phyloP scores from a whole-genome alignment of 2,113 vertebrate species.

The Anthoscopus minutus region DNA sequence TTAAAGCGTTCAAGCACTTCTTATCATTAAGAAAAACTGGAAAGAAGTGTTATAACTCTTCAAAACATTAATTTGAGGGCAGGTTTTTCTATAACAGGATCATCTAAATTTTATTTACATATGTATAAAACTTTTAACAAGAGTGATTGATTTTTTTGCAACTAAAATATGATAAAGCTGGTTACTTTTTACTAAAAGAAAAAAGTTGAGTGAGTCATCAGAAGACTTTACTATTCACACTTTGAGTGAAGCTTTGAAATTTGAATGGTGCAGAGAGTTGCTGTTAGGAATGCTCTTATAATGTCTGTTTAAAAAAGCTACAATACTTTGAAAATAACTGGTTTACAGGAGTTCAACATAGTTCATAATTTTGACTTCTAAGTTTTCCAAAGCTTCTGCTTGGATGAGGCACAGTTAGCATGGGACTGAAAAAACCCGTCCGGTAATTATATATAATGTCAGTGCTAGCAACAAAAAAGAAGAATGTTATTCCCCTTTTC shows the following conservation, averaged over 20 bases:
- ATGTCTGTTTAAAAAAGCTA: not conserved
- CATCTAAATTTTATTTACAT: not conserved
- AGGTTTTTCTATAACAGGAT: not conserved
- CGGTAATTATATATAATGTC: not conserved
- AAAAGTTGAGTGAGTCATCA: not conserved
- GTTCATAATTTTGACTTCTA: not conserved
- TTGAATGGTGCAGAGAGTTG: not conserved
- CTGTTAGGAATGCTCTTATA: not conserved
- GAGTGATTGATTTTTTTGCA: not conserved
- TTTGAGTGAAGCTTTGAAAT: not conserved
- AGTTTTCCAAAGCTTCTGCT: not conserved
- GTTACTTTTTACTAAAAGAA: not conserved
- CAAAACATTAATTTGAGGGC: not conserved
- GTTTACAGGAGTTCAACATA: not conserved
- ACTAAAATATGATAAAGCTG: not conserved
- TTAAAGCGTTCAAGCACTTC: not conserved
- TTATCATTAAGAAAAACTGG: not conserved
- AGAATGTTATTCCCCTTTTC: not conserved
- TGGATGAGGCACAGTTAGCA: not conserved
- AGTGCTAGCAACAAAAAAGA: not conserved
- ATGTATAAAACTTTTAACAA: not conserved
- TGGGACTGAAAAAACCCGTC: not conserved
- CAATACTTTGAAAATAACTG: not conserved
- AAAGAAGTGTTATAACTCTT: not conserved
- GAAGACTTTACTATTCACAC: not conserved